Base-by-base conservation (phyloP, 2,888 invertebrate species). In the Leucozona laternaria region DNA sequence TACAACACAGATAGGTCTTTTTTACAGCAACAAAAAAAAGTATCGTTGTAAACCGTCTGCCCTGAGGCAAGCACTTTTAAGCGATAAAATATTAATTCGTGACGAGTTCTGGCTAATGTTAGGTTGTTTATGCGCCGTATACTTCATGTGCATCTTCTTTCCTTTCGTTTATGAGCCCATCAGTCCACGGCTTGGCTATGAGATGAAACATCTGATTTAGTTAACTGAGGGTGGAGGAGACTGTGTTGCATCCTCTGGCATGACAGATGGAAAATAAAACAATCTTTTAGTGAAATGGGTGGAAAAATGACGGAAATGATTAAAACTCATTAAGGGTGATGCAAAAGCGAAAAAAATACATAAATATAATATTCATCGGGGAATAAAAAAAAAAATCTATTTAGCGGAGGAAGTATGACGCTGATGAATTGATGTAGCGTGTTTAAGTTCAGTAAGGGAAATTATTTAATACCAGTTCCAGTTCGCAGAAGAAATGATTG, bases 51-150 rank as follows among this genome's bases (percentile, higher is more conserved):
- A 82, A 71, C 75, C 64, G 62, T 37, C 75, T 75, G 66, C 75
- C 86, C 75, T 58, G 70, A 71, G 78, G 86, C 87, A 70, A 72
- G 81, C 78, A 82, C 78, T 82, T 79, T 86, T 79, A 78, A 87
- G 87, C 87, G 87, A 87, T 87, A 83, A 87, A 87, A 87, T 87
- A 87, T 87, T 87, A 87, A 87, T 87, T 87, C 87, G 87, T 87
- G 87, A 87, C 87, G 87, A 87, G 79, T 87, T 87, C 79, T 82
- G 79, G 83, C 73, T 75, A 83, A 83, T 83, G 79, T 68, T 76
- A 72, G 79, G 57, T 82, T 86, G 78, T 82, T 86, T 86, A 81
- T 85, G 77, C 57, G 76, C 43, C 22, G 15, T 48, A 53, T 45
- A 28, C 68, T 64, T 53, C 70, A 45, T 64, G 45, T 64, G 45